A percentile compares a stretch with the other conserved stretches of the same genome.
phyloP scores from a whole-genome alignment of 2,888 invertebrate genomes.

The Tholera decimalis region DNA sequence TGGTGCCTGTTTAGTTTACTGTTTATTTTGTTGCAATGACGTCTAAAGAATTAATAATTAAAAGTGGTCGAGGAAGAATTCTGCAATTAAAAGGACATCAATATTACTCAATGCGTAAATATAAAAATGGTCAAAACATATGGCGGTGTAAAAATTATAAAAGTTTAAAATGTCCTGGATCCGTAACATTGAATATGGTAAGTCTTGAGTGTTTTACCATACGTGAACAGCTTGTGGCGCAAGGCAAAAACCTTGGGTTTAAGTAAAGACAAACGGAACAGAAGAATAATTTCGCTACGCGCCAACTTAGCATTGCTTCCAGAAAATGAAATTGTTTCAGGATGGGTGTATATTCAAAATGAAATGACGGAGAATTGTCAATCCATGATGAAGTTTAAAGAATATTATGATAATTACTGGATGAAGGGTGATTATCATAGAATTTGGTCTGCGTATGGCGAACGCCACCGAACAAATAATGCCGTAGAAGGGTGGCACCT shows the following conservation, averaged over 20 bases:
- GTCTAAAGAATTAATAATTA: too few species aligned
- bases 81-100: conserved; percentile 8
- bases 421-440: conserved; percentile 16
- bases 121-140: background rate
- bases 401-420: conserved; percentile 15
- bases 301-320: conserved; percentile 22
- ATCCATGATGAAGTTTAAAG: conserved; percentile 10
- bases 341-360: too few species aligned
- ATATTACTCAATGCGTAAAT: conserved; percentile 7
- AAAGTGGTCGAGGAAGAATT: conserved; percentile 11
- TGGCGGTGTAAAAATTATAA: too few species aligned
- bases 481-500: too few species aligned
- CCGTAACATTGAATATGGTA: too few species aligned
- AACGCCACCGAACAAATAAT: conserved; percentile 39
- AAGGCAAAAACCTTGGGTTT: conserved; percentile 24
- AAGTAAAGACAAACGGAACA: conserved; percentile 17
- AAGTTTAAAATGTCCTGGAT: too few species aligned
- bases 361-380: too few species aligned
- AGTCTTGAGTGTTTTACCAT: conserved; percentile 18
- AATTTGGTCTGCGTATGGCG: conserved; percentile 28
- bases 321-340: too few species aligned
- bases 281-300: conserved; percentile 20
- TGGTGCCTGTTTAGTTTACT: too few species aligned
- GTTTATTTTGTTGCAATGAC: too few species aligned
- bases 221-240: conserved; percentile 29